Base-by-base conservation (phyloP, 1,140 invertebrate species). In the Hormaphis cornu region DNA sequence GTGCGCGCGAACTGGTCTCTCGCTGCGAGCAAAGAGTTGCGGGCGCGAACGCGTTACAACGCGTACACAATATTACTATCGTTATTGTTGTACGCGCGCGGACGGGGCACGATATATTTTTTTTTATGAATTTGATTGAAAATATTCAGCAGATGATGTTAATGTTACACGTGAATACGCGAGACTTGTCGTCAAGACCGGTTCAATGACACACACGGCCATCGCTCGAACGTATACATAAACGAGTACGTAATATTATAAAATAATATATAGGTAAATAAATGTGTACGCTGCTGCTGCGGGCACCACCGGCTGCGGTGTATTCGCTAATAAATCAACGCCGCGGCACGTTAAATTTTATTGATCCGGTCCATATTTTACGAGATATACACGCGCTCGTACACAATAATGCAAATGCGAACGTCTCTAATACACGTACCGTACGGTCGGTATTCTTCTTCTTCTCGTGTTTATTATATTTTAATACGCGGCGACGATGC, bases 351-450 rank as follows among this genome's bases (percentile, higher is more conserved):
- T 66, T 66, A 50, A 66, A 66, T 66, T 66, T 66, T 66, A 66
- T 66, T 30, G 61, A 66, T 66, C 61, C 61, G 44, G 61, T 66
- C 44, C 26, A 66, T 66, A 66, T 50, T 66, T 66, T 48, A 66
- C 44, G 18, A 35, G 22, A 63, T 30, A 46, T n/a, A 12, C n/a
- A 40, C 37, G n/a, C n/a, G 8, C n/a, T 4, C 9, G 28, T 33
- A 20, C 33, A 12, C 33, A 30, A 30, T 54, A 35, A 20, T 54
- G 35, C 24, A 33, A 18, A 33, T 4, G 30, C 20, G 33, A 18
- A 53, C 8, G n/a, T n/a, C n/a, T 35, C 33, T 33, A 2, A 33
- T 30, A 35, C 2, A 9, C 5, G 12, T 3, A n/a, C 26, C 8
- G 3, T 1, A n/a, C 1, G n/a, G 52, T 20, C 10, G 30, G 52